phyloP scores from a whole-genome alignment of 1,140 invertebrate genomes.

The Colletes latitarsis region DNA sequence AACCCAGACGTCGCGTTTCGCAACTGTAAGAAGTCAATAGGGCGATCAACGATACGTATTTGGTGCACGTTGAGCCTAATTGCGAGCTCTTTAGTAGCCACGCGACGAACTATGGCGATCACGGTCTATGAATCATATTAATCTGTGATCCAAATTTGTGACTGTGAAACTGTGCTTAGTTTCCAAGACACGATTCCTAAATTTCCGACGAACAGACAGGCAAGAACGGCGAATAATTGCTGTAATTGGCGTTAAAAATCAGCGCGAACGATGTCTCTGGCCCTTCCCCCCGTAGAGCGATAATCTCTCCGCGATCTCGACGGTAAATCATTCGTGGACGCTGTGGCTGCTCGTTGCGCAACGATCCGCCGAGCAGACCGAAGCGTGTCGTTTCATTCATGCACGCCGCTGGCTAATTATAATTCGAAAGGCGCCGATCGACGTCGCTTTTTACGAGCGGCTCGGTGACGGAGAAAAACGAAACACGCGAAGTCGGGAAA shows the following conservation, averaged over 20 bases:
- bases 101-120: no score
- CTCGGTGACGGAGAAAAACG: not conserved
- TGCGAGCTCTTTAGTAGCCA: no score
- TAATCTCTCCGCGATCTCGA: constrained; percentile 40
- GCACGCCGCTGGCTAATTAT: constrained; percentile 55
- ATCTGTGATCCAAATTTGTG: no score
- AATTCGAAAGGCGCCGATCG: constrained; percentile 55
- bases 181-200: no score
- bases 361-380: constrained; percentile 1
- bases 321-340: constrained; percentile 46
- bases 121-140: no score
- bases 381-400: constrained; percentile 54
- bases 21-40: no score
- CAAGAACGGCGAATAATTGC: not conserved
- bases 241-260: constrained; percentile 22
- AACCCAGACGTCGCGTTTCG: no score
- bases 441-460: constrained; percentile 25
- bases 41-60: no score
- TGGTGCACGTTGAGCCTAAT: no score
- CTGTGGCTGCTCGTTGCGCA: constrained; percentile 37
- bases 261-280: not conserved
- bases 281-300: constrained; percentile 6
- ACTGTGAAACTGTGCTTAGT: no score
- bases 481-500: constrained; percentile 8
- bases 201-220: no score